phyloP scores from a whole-genome alignment of 2,797 vertebrate species.

The Rhodeus uyekii region DNA sequence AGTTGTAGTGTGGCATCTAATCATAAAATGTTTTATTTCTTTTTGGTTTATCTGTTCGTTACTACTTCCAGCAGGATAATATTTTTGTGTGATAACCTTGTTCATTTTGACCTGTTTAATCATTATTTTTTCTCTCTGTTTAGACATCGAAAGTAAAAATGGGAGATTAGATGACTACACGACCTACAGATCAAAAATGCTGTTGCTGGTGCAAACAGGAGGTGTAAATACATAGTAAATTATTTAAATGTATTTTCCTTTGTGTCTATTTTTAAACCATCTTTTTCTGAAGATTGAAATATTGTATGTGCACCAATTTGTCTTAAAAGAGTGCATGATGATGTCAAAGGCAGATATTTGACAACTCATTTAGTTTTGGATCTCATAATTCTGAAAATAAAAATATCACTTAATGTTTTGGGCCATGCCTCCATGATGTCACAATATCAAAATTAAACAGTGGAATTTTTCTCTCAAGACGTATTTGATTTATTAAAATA shows the following conservation, averaged over 20 bases:
- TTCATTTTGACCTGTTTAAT: neutral
- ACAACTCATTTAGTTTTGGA: conserved; percentile 9
- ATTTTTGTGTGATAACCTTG: neutral
- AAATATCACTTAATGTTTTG: conserved; percentile 19
- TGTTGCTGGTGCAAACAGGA: conserved; percentile 74
- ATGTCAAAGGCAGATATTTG: conserved; percentile 43
- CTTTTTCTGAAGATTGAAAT: conserved; percentile 68
- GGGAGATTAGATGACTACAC: conserved; percentile 83
- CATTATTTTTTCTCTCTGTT: conserved; percentile 1
- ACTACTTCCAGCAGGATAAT: neutral
- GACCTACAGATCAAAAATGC: conserved; percentile 58
- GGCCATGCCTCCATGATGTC: conserved; percentile 1
- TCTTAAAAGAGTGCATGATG: conserved; percentile 57
- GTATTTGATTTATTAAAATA: conserved; percentile 26
- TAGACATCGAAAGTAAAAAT: conserved; percentile 99
- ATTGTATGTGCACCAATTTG: conserved; percentile 48
- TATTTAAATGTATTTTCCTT: conserved; percentile 89
- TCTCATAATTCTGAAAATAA: neutral
- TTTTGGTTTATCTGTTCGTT: neutral
- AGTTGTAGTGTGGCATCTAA: neutral
- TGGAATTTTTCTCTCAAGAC: neutral
- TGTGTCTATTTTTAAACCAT: conserved; percentile 74
- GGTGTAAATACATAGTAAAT: conserved; percentile 91
- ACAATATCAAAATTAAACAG: neutral
- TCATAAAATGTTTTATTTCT: neutral